These are phyloP conservation scores for Paelopatides confundens DNA, from an alignment of 53 echinoderm and acorn worm genomes.

Conservation along the genomic window DNA sequence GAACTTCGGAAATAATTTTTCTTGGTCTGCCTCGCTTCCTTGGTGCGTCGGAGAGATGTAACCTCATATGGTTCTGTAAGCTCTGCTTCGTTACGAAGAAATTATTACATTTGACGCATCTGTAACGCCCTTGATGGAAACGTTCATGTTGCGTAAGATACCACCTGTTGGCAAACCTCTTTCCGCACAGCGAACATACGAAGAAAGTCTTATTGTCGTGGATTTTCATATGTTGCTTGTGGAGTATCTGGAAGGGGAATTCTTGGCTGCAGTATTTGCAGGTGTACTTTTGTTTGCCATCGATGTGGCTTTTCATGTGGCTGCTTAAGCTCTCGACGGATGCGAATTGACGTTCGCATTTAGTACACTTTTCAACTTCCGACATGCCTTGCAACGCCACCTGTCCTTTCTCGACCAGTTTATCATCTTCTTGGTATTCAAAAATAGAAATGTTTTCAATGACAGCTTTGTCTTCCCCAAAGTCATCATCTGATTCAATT, in stretches of 20 bases:
- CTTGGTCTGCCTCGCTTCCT: slow-evolving; percentile 21
- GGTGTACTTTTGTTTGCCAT: background rate
- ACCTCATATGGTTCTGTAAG: slow-evolving; percentile 5
- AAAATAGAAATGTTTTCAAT: slow-evolving; percentile 18
- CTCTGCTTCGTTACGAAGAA: background rate
- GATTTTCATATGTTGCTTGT: slow-evolving; percentile 7
- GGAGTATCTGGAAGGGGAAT: background rate
- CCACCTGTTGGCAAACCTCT: slow-evolving; percentile 19
- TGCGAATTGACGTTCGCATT: background rate
- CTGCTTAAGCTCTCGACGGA: background rate
- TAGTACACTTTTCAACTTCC: slow-evolving; percentile 1
- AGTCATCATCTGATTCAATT: slow-evolving; percentile 33
- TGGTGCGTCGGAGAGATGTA: background rate
- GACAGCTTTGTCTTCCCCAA: slow-evolving; percentile 18
- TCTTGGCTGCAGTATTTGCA: slow-evolving; percentile 10
- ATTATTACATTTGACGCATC: background rate
- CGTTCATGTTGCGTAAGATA: slow-evolving; percentile 19
- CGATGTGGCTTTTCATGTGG: slow-evolving; percentile 5
- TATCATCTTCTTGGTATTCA: slow-evolving; percentile 32
- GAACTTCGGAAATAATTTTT: background rate
- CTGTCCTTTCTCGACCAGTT: slow-evolving; percentile 1
- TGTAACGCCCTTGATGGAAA: slow-evolving; percentile 8
- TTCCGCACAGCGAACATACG: slow-evolving; percentile 28
- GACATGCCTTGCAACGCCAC: slow-evolving; percentile 11
- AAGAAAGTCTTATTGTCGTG: slow-evolving; percentile 9